Percentiles rank a stretch among this genome's conserved stretches.
phyloP scores from a whole-genome alignment of 2,888 invertebrate genomes.

The Eledona agricola region DNA sequence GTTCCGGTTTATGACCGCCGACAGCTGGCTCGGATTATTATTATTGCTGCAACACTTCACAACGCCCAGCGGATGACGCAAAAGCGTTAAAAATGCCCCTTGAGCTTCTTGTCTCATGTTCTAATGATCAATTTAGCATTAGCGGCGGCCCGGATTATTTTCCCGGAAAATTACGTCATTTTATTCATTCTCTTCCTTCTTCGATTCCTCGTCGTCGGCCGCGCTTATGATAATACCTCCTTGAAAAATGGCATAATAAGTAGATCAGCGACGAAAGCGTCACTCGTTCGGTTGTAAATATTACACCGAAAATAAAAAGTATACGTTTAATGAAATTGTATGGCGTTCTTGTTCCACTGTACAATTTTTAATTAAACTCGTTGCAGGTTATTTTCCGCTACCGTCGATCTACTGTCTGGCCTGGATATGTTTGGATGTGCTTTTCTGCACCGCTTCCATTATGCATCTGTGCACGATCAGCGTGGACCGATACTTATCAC shows the following conservation, averaged over 20 bases:
- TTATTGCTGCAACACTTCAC: conserved; percentile 34
- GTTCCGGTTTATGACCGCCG: conserved; percentile 32
- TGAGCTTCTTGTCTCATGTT: too few species aligned
- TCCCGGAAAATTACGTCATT: too few species aligned
- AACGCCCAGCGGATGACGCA: too few species aligned
- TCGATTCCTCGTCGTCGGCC: not conserved
- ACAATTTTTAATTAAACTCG: conserved; percentile 34
- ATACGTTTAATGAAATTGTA: too few species aligned
- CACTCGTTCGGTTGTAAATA: too few species aligned
- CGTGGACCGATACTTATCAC: conserved; percentile 91
- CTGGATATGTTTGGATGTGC: conserved; percentile 95
- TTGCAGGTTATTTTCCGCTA: conserved; percentile 82
- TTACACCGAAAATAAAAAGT: too few species aligned
- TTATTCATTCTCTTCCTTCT: conserved; percentile 2
- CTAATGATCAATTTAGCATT: too few species aligned
- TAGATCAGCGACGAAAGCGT: conserved; percentile 12
- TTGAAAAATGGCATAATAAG: conserved; percentile 28
- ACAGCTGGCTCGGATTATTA: conserved; percentile 35
- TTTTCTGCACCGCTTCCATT: conserved; percentile 96
- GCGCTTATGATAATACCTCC: conserved; percentile 21
- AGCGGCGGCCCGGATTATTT: not conserved
- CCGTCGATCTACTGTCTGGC: conserved; percentile 87
- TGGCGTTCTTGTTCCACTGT: not conserved
- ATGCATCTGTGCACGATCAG: conserved; percentile 98
- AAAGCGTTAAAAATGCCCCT: too few species aligned